Evolutionary conservation across 2,888 invertebrate genomes (phyloP).

Genomic region (Nycteola revayana): DNA sequence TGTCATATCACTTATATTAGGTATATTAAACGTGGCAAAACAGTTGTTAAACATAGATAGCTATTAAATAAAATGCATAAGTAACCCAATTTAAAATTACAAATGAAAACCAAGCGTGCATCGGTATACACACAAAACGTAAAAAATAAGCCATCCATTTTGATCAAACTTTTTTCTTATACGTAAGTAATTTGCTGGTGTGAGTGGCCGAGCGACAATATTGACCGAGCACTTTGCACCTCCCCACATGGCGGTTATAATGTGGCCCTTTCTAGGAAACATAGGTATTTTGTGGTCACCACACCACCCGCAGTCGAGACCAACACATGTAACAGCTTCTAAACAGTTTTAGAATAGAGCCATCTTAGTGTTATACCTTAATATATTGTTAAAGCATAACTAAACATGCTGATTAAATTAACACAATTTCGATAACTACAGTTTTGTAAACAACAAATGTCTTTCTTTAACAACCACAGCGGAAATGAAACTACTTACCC

Average conservation of each 20-base stretch:
- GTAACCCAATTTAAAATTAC: slow-evolving; percentile 7
- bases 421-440: no score
- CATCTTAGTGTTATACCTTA: no score
- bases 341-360: no score
- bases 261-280: slow-evolving; percentile 66
- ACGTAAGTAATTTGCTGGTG: slow-evolving; percentile 55
- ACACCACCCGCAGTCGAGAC: slow-evolving; percentile 43
- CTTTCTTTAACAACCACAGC: no score
- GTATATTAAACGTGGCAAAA: no score
- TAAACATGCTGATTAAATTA: no score
- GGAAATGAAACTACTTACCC: no score
- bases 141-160: slow-evolving; percentile 47
- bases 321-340: slow-evolving; percentile 34
- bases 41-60: no score
- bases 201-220: slow-evolving; percentile 53
- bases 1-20: no score
- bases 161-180: slow-evolving; percentile 53
- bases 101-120: slow-evolving; percentile 34
- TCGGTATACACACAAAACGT: slow-evolving; percentile 3
- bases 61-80: no score
- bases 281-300: slow-evolving; percentile 42
- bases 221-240: slow-evolving; percentile 74
- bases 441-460: no score
- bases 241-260: slow-evolving; percentile 50
- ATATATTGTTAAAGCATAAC: no score